Evolutionary conservation across 37 sponge, comb jelly and placozoan species (phyloP).

Genomic region (Corticium candelabrum): DNA sequence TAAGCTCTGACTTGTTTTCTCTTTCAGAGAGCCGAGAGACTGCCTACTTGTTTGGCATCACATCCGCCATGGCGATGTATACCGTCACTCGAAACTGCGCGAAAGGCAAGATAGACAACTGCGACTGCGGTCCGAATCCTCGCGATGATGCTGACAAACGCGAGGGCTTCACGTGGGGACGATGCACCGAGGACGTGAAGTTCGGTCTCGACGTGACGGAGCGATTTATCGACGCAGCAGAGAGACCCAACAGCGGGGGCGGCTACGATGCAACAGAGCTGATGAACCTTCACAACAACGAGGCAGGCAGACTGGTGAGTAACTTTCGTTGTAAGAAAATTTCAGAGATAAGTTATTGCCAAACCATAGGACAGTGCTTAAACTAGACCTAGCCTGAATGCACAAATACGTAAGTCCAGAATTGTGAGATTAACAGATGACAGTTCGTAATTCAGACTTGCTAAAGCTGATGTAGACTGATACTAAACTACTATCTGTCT

Average conservation of each 20-base stretch:
- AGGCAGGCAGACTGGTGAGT: background rate
- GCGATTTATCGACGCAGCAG: background rate
- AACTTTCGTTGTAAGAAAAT: background rate
- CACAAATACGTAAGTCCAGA: too few relatives aligned
- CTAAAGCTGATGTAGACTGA: too few relatives aligned
- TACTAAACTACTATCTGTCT: too few relatives aligned
- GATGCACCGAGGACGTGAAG: conserved; percentile 37
- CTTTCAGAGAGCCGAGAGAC: background rate
- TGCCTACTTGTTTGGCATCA: background rate
- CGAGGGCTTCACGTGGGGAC: too few relatives aligned
- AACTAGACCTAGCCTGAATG: too few relatives aligned
- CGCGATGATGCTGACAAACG: too few relatives aligned
- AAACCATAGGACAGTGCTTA: too few relatives aligned
- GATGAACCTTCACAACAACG: background rate
- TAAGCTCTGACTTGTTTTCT: background rate
- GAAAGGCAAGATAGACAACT: background rate
- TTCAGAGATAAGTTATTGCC: too few relatives aligned
- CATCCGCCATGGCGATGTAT: background rate
- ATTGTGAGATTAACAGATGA: background rate
- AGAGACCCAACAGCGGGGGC: background rate
- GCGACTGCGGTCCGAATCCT: too few relatives aligned
- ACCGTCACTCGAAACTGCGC: conserved; percentile 3
- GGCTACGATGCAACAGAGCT: background rate
- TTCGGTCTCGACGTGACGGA: background rate
- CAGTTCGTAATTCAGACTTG: background rate